phyloP scores from a whole-genome alignment of 1,140 invertebrate species.

The Meloidogyne exigua region DNA sequence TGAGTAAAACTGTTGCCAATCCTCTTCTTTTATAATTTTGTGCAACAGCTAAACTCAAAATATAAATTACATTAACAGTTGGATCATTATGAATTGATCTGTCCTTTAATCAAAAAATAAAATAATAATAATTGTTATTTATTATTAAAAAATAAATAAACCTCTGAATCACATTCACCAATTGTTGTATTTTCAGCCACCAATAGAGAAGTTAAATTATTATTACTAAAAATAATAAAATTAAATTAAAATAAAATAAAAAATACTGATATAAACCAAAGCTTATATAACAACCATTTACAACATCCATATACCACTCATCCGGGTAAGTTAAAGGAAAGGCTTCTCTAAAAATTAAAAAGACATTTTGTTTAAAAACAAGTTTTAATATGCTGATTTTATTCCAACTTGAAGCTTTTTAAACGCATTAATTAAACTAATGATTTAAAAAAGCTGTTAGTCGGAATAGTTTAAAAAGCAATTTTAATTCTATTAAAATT shows the following conservation, averaged over 20 bases:
- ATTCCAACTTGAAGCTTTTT: background rate
- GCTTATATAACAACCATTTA: constrained; percentile 22
- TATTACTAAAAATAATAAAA: background rate
- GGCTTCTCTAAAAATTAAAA: constrained; percentile 13
- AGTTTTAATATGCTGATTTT: too few species aligned
- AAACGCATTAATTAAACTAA: too few species aligned
- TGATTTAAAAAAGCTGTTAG: too few species aligned
- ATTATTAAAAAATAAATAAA: background rate
- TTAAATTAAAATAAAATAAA: background rate
- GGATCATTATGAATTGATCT: constrained; percentile 9
- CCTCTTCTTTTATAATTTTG: constrained; percentile 15
- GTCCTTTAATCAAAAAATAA: constrained; percentile 5
- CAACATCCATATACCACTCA: constrained; percentile 26
- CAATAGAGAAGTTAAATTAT: constrained; percentile 12
- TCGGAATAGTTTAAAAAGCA: too few species aligned
- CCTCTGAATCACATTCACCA: constrained; percentile 18
- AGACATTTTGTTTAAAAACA: background rate
- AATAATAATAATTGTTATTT: too few species aligned
- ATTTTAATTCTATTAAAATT: too few species aligned
- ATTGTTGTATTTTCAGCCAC: constrained; percentile 16
- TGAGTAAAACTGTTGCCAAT: constrained; percentile 11
- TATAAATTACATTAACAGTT: constrained; percentile 14
- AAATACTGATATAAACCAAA: constrained; percentile 18
- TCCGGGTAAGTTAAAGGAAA: constrained; percentile 20
- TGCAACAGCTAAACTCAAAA: constrained; percentile 20